These are phyloP conservation scores for Ormyrus pomaceus DNA, from an alignment of 2,888 invertebrate species.

Conservation along the genomic window DNA sequence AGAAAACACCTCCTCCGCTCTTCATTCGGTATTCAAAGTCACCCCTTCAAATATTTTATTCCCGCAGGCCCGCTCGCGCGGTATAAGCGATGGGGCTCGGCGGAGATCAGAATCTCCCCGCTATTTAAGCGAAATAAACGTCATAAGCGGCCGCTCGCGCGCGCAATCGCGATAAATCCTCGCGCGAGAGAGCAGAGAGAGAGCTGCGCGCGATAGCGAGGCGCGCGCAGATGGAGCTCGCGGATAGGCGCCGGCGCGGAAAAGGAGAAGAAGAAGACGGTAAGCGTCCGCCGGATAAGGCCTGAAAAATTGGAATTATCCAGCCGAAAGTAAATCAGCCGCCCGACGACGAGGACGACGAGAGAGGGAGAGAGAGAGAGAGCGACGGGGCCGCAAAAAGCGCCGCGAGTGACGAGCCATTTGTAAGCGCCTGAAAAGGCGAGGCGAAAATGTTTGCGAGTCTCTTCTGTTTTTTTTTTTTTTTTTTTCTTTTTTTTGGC, in stretches of 20 bases:
- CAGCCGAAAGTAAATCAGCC: slow-evolving; percentile 29
- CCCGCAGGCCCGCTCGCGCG: too few relatives aligned
- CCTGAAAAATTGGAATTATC: slow-evolving; percentile 46
- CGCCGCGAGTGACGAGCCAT: not conserved
- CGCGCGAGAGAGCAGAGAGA: not conserved
- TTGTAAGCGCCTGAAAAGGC: too few relatives aligned
- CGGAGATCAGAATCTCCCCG: not conserved
- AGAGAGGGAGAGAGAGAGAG: not conserved
- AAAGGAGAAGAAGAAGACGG: too few relatives aligned
- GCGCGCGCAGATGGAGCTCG: not conserved
- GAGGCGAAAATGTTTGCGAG: too few relatives aligned
- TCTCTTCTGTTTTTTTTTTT: too few relatives aligned
- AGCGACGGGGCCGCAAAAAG: not conserved
- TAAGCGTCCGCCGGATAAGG: slow-evolving; percentile 23
- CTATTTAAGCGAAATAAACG: slow-evolving; percentile 26
- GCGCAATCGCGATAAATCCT: slow-evolving; percentile 39
- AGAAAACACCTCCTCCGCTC: too few relatives aligned
- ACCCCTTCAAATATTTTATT: too few relatives aligned
- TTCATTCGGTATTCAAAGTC: too few relatives aligned
- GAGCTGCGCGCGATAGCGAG: not conserved
- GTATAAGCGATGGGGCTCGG: too few relatives aligned
- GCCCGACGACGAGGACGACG: too few relatives aligned
- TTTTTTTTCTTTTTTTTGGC: too few relatives aligned
- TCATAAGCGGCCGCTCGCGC: not conserved
- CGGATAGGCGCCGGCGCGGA: too few relatives aligned